Percentiles rank a stretch among this genome's conserved stretches.
Evolutionary conservation across 2,113 vertebrate species (phyloP).

Genomic region (Pygathrix nemaeus): DNA sequence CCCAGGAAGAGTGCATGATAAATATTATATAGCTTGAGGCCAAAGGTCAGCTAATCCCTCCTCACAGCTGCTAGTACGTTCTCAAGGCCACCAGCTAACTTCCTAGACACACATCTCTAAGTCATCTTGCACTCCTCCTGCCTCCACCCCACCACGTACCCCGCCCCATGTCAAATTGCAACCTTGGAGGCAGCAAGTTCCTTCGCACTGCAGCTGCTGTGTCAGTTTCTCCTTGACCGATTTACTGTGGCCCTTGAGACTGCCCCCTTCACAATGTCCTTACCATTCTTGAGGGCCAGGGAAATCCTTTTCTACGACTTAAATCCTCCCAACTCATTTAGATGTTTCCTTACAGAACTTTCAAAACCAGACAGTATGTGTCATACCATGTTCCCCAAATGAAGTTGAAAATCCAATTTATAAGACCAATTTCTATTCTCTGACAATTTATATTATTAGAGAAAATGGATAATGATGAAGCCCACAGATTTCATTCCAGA

Average conservation of each 20-base stretch:
- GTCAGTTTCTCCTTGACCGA: neutral
- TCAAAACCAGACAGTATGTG: neutral
- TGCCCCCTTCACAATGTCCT: neutral
- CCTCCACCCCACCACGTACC: neutral
- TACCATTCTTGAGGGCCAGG: neutral
- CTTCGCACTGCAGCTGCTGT: neutral
- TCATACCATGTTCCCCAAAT: neutral
- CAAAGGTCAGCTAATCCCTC: slow-evolving; percentile 15
- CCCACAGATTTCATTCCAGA: neutral
- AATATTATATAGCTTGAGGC: slow-evolving; percentile 53
- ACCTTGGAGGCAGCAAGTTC: neutral
- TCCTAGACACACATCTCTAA: slow-evolving; percentile 12
- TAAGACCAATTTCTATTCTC: neutral
- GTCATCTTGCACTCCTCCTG: neutral
- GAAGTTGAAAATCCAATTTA: slow-evolving; percentile 11
- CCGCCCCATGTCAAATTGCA: neutral
- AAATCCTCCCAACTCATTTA: neutral
- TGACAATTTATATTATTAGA: neutral
- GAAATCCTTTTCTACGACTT: neutral
- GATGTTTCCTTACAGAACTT: neutral
- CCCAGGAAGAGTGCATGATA: slow-evolving; percentile 51
- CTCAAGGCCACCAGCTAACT: neutral
- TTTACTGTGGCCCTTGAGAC: neutral
- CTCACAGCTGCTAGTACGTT: neutral
- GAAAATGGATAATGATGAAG: neutral